Base-by-base conservation (phyloP, 2,797 vertebrate species). In the Eptatretus atami region DNA sequence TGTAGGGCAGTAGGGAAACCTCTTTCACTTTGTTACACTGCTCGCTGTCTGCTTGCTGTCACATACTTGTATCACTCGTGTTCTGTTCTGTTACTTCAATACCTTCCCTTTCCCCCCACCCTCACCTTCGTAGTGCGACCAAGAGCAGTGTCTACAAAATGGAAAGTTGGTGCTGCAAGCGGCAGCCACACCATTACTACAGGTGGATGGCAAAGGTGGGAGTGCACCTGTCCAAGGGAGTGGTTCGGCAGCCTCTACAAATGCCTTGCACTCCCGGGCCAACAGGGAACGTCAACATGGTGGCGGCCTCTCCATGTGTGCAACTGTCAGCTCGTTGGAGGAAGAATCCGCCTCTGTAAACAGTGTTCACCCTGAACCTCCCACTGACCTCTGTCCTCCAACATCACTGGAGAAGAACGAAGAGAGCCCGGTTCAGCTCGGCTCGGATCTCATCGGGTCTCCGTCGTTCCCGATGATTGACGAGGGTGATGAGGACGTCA, bases 131-230 rank as follows among this genome's bases (percentile, higher is more conserved):
- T 79, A 93, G 87, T 93, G 87, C 78, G 85, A 93, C 73, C 85
- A 88, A 77, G 80, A 86, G 74, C 84, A 87, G 77, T 88, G 84
- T 74, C 80, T 92, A 79, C 85, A 92, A 80, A 85, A 86, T 85
- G 93, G 86, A 77, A 94, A 93, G 81, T 83, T 92, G 81, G 82
- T 95, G 83, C 88, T 96, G 74, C 88, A 95, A 86, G 88, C 84
- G 2, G 82, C 88, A 53, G 77, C 88, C 75, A 87, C 82, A 0
- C 86, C 88, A 13, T 75, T 93, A 71, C 80, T 94, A 66, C 83
- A 85, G 75, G 83, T 75, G 63, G 80, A 83, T 70, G 76, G 82
- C 11, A 78, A 81, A 71, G 76, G 82, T 75, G 73, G 78, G 73
- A 77, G 78, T 24, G 82, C 84, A 19, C 83, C 83, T 69, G 74